Evolutionary conservation across 92 coral and sea anemone genomes (phyloP).

Genomic region (Parazoanthus swiftii): DNA sequence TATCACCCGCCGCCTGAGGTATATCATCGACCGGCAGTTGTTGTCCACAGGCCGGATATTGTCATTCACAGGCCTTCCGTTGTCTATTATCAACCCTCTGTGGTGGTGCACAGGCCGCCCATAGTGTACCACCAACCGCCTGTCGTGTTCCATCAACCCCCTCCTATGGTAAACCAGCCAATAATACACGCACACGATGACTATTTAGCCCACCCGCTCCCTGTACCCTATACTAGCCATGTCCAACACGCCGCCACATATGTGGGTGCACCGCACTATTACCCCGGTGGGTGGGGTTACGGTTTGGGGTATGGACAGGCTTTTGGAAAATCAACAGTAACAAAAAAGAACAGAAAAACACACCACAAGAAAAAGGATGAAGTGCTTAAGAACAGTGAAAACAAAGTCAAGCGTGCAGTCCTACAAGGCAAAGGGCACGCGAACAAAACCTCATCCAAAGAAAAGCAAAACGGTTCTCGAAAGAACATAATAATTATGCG

Average conservation of each 20-base stretch:
- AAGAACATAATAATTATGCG: slow-evolving; percentile 84
- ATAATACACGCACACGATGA: slow-evolving; percentile 87
- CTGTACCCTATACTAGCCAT: slow-evolving; percentile 68
- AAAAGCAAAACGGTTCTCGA: slow-evolving; percentile 56
- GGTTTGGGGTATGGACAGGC: slow-evolving; percentile 59
- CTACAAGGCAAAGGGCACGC: slow-evolving; percentile 23
- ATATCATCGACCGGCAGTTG: slow-evolving; percentile 83
- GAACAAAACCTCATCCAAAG: slow-evolving; percentile 9
- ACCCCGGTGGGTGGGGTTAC: slow-evolving; percentile 75
- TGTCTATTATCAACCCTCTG: slow-evolving; percentile 94
- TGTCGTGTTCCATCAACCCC: slow-evolving; percentile 89
- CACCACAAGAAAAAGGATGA: slow-evolving; percentile 33
- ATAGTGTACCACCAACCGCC: slow-evolving; percentile 91
- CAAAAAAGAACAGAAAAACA: slow-evolving; percentile 33
- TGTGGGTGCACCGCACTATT: slow-evolving; percentile 87
- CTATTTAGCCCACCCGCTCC: slow-evolving; percentile 77
- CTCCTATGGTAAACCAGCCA: slow-evolving; percentile 87
- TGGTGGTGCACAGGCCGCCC: slow-evolving; percentile 91
- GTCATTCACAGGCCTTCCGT: slow-evolving; percentile 95
- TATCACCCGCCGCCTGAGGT: slow-evolving; percentile 98
- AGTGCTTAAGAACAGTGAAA: slow-evolving; percentile 17
- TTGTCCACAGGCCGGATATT: slow-evolving; percentile 94
- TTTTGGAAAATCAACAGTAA: slow-evolving; percentile 82
- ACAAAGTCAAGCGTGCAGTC: slow-evolving; percentile 15
- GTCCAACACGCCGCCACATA: slow-evolving; percentile 69